Conservation (phyloP, 2,797 vertebrate genomes). For the Geotrypetes seraphini region DNA sequence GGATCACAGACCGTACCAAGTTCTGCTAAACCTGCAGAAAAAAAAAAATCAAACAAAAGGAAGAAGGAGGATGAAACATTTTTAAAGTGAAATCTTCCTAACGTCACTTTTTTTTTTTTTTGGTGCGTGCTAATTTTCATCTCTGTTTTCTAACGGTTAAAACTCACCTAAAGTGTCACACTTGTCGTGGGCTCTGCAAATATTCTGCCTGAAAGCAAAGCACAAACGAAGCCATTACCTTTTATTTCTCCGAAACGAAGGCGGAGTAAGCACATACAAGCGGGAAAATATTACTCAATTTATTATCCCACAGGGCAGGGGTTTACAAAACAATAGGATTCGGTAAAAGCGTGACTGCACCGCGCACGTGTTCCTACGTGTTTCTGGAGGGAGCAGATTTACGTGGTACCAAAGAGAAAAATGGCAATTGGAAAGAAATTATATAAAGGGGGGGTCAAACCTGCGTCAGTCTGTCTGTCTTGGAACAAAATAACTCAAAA, state of each 20-base stretch:
- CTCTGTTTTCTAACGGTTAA: not conserved
- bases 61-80: not conserved
- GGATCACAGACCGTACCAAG: constrained; percentile 94
- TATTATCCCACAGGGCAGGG: no score
- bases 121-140: not conserved
- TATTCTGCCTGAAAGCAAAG: constrained; percentile 84
- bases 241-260: constrained; percentile 20
- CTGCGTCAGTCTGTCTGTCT: no score
- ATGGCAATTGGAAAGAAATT: no score
- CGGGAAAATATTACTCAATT: not conserved
- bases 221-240: constrained; percentile 34
- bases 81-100: no score
- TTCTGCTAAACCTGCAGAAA: constrained; percentile 80
- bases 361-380: no score
- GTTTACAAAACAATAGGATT: no score
- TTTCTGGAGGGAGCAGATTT: no score
- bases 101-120: no score
- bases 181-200: constrained; percentile 94
- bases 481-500: no score
- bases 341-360: no score
- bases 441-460: no score
- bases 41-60: constrained; percentile 11
- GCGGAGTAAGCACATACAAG: constrained; percentile 14
- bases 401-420: no score
- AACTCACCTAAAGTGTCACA: constrained; percentile 91